These are phyloP conservation scores for Menura novaehollandiae DNA, from an alignment of 2,113 vertebrate species.

Conservation along the genomic window DNA sequence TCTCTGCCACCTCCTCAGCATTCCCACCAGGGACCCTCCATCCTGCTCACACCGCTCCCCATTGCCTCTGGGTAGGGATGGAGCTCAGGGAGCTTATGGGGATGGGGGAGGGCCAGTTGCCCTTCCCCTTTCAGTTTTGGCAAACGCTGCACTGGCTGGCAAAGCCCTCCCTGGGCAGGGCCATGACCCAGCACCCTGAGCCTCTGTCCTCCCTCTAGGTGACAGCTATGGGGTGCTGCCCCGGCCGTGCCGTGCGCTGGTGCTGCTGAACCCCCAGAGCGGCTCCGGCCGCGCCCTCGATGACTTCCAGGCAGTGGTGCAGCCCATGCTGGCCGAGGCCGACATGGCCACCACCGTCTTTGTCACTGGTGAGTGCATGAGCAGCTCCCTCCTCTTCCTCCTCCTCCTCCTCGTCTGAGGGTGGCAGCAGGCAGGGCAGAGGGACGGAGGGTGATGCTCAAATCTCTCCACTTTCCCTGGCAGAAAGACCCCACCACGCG, in stretches of 20 bases:
- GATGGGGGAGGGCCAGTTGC: background rate
- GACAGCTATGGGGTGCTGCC: conserved; percentile 55
- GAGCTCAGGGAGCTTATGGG: background rate
- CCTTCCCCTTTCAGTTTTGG: background rate
- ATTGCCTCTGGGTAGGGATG: background rate
- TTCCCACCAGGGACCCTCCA: background rate
- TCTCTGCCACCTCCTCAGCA: background rate
- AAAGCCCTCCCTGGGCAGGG: background rate
- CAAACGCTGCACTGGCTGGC: background rate
- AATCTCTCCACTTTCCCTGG: fast-evolving
- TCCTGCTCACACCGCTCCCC: background rate
- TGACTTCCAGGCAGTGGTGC: conserved; percentile 36
- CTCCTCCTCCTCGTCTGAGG: background rate
- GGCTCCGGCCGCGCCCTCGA: background rate
- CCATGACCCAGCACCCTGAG: background rate
- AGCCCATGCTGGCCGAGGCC: conserved; percentile 53
- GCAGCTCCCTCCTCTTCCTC: background rate
- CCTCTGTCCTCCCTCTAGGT: background rate
- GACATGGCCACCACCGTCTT: conserved; percentile 42
- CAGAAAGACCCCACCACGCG: conserved; percentile 24
- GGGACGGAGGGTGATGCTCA: fast-evolving
- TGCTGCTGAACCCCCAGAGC: conserved; percentile 48
- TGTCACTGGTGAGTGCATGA: background rate
- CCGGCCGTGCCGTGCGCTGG: conserved; percentile 1
- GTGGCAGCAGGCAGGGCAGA: background rate